Evolutionary conservation across 2,888 invertebrate species (phyloP), one percentile per base, ranked within the genome.

Genomic region (Mimachlamys varia): DNA sequence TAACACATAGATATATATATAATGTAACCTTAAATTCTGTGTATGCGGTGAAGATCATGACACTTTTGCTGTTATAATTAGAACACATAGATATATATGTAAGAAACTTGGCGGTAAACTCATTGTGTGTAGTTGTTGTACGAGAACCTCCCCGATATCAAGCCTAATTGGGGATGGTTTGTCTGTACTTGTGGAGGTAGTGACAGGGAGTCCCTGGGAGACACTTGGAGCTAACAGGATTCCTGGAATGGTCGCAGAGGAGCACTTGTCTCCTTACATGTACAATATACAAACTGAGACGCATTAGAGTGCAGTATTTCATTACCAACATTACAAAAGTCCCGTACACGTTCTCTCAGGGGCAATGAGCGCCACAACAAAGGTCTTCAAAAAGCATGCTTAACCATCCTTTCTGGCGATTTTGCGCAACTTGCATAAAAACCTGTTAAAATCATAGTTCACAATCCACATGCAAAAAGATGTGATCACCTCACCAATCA

Each of bases 161-260:
- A 76, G 76, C 22, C 76, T 33, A 33, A 76, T 76, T 76, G 76
- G 33, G 33, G 33, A 76, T 76, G 33, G 76, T 76, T 76, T 76
- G 76, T 76, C 33, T 76, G 76, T 76, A 76, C 76, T 76, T 76
- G 33, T 76, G 10, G 76, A 13, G 22, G 76, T 15, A 76, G 76
- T 76, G 76, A 76, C 76, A 76, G 76, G 33, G 10, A 7, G 76
- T 76, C 76, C 76, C 76, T 7, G 76, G 76, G 76, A 76, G 76
- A 76, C 33, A 76, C 76, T 76, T 76, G 76, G 76, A 76, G 76
- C 76, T 76, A 76, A 76, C 76, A 76, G 22, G 76, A 76, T 76
- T 76, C 76, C 33, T 12, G 33, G 33, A 76, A 76, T 76, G 33
- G 76, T 33, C 76, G 15, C 76, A 76, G 27, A 76, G 76, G 76